A percentile compares a stretch with the other conserved stretches of the same genome.
Evolutionary conservation across 2,113 vertebrate genomes (phyloP).

Genomic region (Herpailurus yagouaroundi): DNA sequence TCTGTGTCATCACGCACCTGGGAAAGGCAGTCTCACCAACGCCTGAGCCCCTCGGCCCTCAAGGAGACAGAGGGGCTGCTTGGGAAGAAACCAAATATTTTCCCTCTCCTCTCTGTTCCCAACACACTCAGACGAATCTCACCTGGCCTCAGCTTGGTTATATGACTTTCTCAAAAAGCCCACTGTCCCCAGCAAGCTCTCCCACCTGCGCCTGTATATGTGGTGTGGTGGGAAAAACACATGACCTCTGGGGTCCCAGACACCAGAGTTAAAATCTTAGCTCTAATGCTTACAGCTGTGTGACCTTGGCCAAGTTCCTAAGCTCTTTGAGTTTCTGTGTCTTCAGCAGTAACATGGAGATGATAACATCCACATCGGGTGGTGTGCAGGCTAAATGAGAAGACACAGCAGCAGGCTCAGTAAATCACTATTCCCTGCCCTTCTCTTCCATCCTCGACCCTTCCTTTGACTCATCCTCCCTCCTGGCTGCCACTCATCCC

Average conservation of each 20-base stretch:
- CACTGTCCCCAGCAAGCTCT: not conserved
- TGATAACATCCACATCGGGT: not conserved
- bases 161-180: not conserved
- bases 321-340: not conserved
- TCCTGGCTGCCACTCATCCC: slow-evolving; percentile 35
- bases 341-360: not conserved
- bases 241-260: not conserved
- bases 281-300: not conserved
- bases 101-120: not conserved
- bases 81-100: not conserved
- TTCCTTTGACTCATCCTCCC: slow-evolving; percentile 5
- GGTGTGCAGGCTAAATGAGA: not conserved
- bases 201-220: not conserved
- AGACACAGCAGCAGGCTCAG: not conserved
- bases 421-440: not conserved
- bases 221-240: not conserved
- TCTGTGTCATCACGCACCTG: not conserved
- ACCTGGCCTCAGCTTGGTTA: not conserved
- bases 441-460: not conserved
- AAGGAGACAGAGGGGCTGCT: not conserved
- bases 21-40: not conserved
- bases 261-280: slow-evolving; percentile 1
- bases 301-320: not conserved
- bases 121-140: not conserved
- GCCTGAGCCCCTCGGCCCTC: not conserved